A percentile compares a stretch with the other conserved stretches of the same genome.
These are phyloP conservation scores for Parasteatoda lunata DNA, from an alignment of 2,888 invertebrate genomes.

Conservation along the genomic window DNA sequence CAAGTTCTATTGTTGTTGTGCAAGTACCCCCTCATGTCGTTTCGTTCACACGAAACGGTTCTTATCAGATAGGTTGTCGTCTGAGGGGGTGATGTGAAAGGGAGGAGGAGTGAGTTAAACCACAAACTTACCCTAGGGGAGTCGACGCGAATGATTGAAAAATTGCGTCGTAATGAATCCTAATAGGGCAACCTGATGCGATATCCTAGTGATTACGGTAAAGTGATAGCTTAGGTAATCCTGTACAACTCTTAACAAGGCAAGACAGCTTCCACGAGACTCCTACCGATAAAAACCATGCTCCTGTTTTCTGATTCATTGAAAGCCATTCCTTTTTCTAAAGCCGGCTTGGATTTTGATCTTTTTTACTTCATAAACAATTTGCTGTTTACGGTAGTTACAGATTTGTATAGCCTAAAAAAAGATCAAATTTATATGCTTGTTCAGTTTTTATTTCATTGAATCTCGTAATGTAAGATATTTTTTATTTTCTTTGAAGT, in stretches of 20 bases:
- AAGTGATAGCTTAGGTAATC: conserved; percentile 45
- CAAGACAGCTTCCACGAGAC: conserved; percentile 48
- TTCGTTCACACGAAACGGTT: conserved; percentile 47
- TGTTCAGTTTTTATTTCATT: no score
- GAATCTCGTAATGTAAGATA: no score
- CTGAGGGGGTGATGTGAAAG: conserved; percentile 7
- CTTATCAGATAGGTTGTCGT: conserved; percentile 26
- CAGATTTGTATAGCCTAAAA: no score
- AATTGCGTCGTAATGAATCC: conserved; percentile 64
- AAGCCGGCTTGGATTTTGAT: not conserved
- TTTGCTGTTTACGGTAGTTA: not conserved
- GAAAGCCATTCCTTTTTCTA: not conserved
- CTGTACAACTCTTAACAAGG: conserved; percentile 35
- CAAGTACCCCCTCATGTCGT: conserved; percentile 16
- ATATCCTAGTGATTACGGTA: conserved; percentile 53
- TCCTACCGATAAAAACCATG: not conserved
- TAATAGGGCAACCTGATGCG: conserved; percentile 61
- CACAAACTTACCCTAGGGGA: conserved; percentile 38
- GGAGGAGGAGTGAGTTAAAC: conserved; percentile 14
- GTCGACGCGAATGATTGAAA: conserved; percentile 60
- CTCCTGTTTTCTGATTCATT: not conserved
- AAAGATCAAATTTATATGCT: no score
- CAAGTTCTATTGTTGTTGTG: conserved; percentile 7
- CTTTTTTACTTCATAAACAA: not conserved
- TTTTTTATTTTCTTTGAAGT: no score